phyloP scores from a whole-genome alignment of 2,113 vertebrate species.

The Lophotis ruficrista region DNA sequence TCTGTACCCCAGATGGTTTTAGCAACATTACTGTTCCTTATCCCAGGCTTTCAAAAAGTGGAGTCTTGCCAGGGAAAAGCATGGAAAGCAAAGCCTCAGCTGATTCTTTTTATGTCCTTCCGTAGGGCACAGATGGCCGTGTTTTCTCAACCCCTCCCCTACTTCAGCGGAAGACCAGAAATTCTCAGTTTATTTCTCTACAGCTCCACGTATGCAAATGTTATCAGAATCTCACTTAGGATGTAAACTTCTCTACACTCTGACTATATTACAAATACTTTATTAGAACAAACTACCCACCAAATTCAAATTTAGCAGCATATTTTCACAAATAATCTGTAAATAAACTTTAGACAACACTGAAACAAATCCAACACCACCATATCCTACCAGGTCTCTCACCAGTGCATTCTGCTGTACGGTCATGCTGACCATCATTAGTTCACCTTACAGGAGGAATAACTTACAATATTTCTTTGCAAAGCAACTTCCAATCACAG shows the following conservation, averaged over 20 bases:
- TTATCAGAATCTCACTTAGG: neutral
- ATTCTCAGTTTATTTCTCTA: constrained; percentile 37
- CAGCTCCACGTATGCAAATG: neutral
- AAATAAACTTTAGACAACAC: constrained; percentile 24
- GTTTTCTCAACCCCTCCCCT: constrained; percentile 7
- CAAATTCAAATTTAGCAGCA: neutral
- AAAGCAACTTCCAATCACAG: constrained; percentile 1
- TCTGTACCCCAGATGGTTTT: constrained; percentile 37
- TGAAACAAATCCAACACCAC: neutral
- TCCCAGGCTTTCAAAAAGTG: constrained; percentile 19
- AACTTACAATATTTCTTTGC: constrained; percentile 22
- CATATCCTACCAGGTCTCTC: neutral
- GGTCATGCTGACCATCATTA: neutral
- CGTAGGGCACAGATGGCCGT: constrained; percentile 45
- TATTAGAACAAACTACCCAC: constrained; percentile 3
- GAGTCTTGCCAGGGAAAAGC: constrained; percentile 42
- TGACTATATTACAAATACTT: neutral
- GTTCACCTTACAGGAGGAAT: neutral
- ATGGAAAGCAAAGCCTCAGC: constrained; percentile 43
- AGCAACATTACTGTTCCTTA: neutral
- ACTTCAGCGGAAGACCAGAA: neutral
- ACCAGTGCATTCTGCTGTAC: neutral
- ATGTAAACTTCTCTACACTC: constrained; percentile 5
- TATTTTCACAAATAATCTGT: constrained; percentile 10
- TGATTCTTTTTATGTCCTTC: constrained; percentile 19